Base-by-base conservation (phyloP, 2,113 vertebrate species). In the Lates calcarifer region DNA sequence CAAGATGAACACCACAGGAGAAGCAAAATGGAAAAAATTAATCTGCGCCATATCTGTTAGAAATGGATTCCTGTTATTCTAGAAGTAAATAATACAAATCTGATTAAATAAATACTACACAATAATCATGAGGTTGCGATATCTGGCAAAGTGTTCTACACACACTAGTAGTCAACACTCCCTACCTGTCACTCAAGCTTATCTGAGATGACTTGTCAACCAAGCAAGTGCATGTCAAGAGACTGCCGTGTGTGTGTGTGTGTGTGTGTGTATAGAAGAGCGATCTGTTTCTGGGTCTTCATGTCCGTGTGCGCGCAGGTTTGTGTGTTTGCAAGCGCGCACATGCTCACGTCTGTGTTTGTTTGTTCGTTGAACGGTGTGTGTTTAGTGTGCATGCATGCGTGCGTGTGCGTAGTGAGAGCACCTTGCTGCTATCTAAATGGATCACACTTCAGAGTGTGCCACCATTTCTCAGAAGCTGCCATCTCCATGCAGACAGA, bases 151-250 rank as follows among this genome's bases (percentile, higher is more conserved):
- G 70, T 15, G 81, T 86, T 84, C 82, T 73, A 82, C 72, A 88
- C 87, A 88, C 83, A 85, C 81, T 81, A n/a, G 76, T 69, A 89
- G 90, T 87, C 88, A 84, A 88, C 91, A 89, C 87, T 90, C 81
- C 74, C 87, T 15, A 90, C 83, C 91, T 91, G 93, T 87, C 93
- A 92, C 82, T 94, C 93, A 91, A 33, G 88, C 91, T 94, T 94
- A 94, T 93, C 94, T 91, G 85, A 91, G 92, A 92, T 91, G 91
- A 93, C 92, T 93, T 90, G 92, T 90, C 92, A 93, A 90, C 91
- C 89, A 87, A 87, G 91, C 79, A 80, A 91, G 89, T 91, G 84
- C 85, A 81, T 86, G 90, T 87, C 92, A 86, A 87, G 88, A 90
- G 90, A 89, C 84, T 79, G 58, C 61, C 1, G 47, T 49, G 60